A percentile compares a stretch with the other conserved stretches of the same genome.
Evolutionary conservation across 2,797 vertebrate species (phyloP).

Genomic region (Hoplostethus atlanticus): DNA sequence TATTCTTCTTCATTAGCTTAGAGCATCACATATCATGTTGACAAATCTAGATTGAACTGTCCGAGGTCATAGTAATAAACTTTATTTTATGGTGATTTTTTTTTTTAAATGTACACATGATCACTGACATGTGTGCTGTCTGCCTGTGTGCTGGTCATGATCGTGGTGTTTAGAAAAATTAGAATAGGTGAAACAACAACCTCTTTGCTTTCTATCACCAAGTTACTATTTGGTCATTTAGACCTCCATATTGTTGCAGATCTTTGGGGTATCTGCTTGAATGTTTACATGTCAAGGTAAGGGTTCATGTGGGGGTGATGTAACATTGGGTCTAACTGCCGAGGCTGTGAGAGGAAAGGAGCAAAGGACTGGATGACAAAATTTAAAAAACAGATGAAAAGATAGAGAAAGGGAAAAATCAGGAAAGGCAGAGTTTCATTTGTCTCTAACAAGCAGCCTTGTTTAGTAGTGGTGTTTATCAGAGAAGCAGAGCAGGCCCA

Average conservation of each 20-base stretch:
- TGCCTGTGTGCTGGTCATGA: neutral
- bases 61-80: no score
- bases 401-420: constrained; percentile 49
- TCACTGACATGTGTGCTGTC: neutral
- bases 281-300: constrained; percentile 32
- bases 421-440: constrained; percentile 63
- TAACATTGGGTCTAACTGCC: constrained; percentile 29
- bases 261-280: constrained; percentile 32
- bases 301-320: constrained; percentile 16
- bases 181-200: neutral
- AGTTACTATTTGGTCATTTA: neutral
- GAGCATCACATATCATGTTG: no score
- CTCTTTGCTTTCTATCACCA: neutral
- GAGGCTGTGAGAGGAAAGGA: constrained; percentile 29
- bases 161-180: neutral
- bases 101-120: no score
- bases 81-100: no score
- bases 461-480: constrained; percentile 73
- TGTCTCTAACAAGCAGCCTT: constrained; percentile 75
- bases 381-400: constrained; percentile 58
- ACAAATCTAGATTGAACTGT: no score
- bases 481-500: constrained; percentile 59
- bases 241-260: constrained; percentile 15
- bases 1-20: neutral
- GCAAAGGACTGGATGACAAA: constrained; percentile 38